Base-by-base conservation (phyloP, 2,888 invertebrate genomes). In the Gortyna flavago region DNA sequence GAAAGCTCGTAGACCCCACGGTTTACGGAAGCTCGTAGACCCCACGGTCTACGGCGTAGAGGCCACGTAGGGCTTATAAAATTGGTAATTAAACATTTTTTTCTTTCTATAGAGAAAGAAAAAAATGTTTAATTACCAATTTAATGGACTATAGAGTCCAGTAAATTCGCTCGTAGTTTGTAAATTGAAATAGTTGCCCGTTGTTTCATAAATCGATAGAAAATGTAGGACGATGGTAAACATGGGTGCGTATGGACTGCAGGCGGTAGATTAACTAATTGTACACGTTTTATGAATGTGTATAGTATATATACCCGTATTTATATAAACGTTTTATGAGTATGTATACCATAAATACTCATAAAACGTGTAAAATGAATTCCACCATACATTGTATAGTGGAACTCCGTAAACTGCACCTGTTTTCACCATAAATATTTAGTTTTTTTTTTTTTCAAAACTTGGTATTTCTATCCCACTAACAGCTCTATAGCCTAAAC, bases 221-320 rank as follows among this genome's bases (percentile, higher is more conserved):
- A 79, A 74, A 84, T 81, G 73, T 87, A 66, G 79, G 80, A 77
- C 87, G n/a, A 35, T 9, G 61, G 72, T 64, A 57, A 77, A 80
- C 41, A 75, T 69, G 81, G 62, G 81, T 13, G 74, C 71, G 80
- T 75, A 51, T 68, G 72, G 80, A 72, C 85, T 66, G 70, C 74
- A 79, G 87, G 87, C 61, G 87, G 85, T 75, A 80, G 77, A 85
- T 85, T 80, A 79, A 75, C 32, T 83, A 78, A 85, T 81, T 79
- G 75, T 35, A 41, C 5, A 35, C 25, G 25, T 62, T 51, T 73
- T 70, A 81, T 62, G 72, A 51, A 38, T 32, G n/a, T 57, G 4
- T n/a, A n/a, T 57, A n/a, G 48, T 32, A 32, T 57, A 11, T n/a
- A n/a, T 57, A n/a, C 13, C 13, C n/a, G n/a, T n/a, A n/a, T n/a